These are phyloP conservation scores for Palythoa grandis DNA, from an alignment of 92 coral and sea anemone species.

Conservation along the genomic window DNA sequence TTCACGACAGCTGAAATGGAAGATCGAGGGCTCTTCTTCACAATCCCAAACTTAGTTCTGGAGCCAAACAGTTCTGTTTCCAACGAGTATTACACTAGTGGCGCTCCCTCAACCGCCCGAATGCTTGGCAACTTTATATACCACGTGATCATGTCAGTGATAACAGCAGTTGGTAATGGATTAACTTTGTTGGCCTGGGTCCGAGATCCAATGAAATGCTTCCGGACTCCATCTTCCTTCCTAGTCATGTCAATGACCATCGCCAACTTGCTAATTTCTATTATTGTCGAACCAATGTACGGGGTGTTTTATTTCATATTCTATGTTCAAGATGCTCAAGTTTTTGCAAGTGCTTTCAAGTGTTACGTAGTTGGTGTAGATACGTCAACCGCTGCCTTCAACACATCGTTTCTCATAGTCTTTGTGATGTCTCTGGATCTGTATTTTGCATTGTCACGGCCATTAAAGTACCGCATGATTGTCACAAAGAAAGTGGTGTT, in stretches of 20 bases:
- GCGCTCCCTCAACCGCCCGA: not conserved
- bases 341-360: conserved; percentile 1
- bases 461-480: conserved; percentile 24
- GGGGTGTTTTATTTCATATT: conserved; percentile 22
- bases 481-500: conserved; percentile 21
- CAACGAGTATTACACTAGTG: conserved; percentile 16
- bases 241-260: conserved; percentile 23
- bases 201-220: conserved; percentile 35
- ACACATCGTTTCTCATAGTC: conserved; percentile 27
- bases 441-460: conserved; percentile 33
- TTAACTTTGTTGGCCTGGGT: conserved; percentile 22
- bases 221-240: conserved; percentile 33
- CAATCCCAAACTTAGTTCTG: not conserved
- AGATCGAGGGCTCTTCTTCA: not conserved
- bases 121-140: conserved; percentile 36
- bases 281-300: conserved; percentile 37
- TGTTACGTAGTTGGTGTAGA: conserved; percentile 21
- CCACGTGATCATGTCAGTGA: conserved; percentile 36
- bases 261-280: conserved; percentile 26
- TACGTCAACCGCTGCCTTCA: conserved; percentile 12
- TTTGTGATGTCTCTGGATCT: conserved; percentile 33
- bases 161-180: conserved; percentile 30
- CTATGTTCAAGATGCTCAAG: not conserved
- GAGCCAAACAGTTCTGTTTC: conserved; percentile 16
- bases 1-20: not conserved